Conservation (phyloP, 1,140 invertebrate species). For the Drosophila neocordata region DNA sequence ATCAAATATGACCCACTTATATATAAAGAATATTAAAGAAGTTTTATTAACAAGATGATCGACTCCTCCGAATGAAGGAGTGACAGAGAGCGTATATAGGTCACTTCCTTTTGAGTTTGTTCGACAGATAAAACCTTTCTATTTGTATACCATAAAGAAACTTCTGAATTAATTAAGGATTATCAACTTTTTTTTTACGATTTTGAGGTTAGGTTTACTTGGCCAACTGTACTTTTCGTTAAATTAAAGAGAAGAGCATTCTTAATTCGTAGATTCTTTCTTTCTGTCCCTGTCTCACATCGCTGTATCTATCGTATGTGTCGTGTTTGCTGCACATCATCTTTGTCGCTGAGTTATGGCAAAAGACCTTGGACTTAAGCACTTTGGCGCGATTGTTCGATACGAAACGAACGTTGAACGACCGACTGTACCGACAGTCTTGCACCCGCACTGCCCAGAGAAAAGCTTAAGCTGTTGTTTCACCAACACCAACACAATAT, state of each 20-base stretch:
- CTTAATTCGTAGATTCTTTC: background rate
- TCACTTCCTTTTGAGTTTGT: too few relatives aligned
- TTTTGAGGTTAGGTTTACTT: background rate
- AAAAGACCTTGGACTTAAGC: slow-evolving; percentile 76
- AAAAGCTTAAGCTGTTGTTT: slow-evolving; percentile 3
- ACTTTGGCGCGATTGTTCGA: slow-evolving; percentile 29
- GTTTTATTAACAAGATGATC: background rate
- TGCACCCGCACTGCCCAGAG: slow-evolving; percentile 49
- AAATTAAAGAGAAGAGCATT: slow-evolving; percentile 23
- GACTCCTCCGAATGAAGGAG: background rate
- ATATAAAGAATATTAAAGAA: background rate
- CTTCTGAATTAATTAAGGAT: too few relatives aligned
- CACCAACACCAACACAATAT: background rate
- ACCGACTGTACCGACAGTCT: slow-evolving; percentile 41
- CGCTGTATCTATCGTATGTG: background rate
- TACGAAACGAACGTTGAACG: background rate
- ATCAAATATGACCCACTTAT: background rate
- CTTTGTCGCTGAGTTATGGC: slow-evolving; percentile 65
- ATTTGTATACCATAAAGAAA: background rate
- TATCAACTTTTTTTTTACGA: background rate
- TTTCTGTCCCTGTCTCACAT: background rate
- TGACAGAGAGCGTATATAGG: too few relatives aligned
- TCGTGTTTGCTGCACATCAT: slow-evolving; percentile 46
- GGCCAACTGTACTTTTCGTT: too few relatives aligned
- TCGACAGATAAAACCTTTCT: background rate